A percentile compares a stretch with the other conserved stretches of the same genome.
Evolutionary conservation across 2,888 invertebrate species (phyloP).

Genomic region (Tryphoninae sp.): DNA sequence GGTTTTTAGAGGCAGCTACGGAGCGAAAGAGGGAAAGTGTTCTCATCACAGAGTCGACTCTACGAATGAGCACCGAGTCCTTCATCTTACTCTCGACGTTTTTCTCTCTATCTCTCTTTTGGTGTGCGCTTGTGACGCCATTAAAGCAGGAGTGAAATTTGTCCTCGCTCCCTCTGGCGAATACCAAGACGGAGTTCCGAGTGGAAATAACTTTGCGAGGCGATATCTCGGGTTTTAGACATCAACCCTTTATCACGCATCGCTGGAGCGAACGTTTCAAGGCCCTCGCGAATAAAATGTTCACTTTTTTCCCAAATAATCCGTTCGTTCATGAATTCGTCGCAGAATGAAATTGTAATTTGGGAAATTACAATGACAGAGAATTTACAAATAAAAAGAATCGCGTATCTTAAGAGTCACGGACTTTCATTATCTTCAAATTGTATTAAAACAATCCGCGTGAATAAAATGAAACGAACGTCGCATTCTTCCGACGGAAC

Average conservation of each 20-base stretch:
- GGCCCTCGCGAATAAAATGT: not conserved
- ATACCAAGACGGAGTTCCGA: not conserved
- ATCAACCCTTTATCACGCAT: not conserved
- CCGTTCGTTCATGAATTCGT: not conserved
- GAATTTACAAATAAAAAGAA: too few relatives aligned
- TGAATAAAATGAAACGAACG: not conserved
- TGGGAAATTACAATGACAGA: not conserved
- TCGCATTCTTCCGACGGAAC: conserved; percentile 43
- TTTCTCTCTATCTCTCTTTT: not conserved
- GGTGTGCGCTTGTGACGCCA: conserved; percentile 23
- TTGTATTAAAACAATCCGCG: too few relatives aligned
- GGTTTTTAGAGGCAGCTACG: conserved; percentile 37
- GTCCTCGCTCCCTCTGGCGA: conserved; percentile 11
- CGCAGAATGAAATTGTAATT: not conserved
- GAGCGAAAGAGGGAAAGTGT: conserved; percentile 17
- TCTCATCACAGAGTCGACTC: conserved; percentile 17
- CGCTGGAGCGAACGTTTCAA: not conserved
- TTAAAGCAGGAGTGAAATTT: conserved; percentile 43
- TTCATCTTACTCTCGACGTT: conserved; percentile 2
- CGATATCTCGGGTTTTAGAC: conserved; percentile 9
- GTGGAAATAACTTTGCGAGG: conserved; percentile 21
- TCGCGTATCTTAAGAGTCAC: not conserved
- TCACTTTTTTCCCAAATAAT: not conserved
- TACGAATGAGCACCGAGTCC: conserved; percentile 1
- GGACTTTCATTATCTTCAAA: too few relatives aligned